These are phyloP conservation scores for Silurus glanis DNA, from an alignment of 2,113 vertebrate genomes.

Conservation along the genomic window DNA sequence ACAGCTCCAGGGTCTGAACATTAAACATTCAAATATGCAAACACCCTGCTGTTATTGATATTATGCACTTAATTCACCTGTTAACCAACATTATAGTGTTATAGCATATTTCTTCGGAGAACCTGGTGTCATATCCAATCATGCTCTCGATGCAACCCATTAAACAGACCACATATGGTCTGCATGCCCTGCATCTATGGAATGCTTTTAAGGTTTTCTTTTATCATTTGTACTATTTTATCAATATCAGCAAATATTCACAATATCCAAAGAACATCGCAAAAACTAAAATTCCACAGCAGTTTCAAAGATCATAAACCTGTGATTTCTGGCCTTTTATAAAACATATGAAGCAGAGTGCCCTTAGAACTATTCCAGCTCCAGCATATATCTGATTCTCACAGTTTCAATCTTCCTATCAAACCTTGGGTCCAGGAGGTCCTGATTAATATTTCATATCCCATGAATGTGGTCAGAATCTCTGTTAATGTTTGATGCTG, in stretches of 20 bases:
- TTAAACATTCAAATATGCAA: slow-evolving; percentile 14
- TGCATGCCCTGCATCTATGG: not conserved
- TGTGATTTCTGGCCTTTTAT: slow-evolving; percentile 7
- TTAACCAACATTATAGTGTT: not conserved
- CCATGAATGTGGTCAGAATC: not conserved
- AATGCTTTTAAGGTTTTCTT: not conserved
- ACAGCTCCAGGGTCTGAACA: slow-evolving; percentile 8
- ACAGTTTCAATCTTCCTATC: slow-evolving; percentile 6
- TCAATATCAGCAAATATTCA: not conserved
- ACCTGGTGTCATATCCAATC: not conserved
- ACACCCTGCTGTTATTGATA: not conserved
- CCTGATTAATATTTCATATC: slow-evolving; percentile 28
- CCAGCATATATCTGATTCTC: slow-evolving; percentile 7
- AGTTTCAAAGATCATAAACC: not conserved
- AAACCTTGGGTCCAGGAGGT: slow-evolving; percentile 4
- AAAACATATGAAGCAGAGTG: slow-evolving; percentile 13
- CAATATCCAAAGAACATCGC: not conserved
- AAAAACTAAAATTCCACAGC: not conserved
- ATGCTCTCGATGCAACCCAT: not conserved
- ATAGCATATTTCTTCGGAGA: not conserved
- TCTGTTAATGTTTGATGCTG: slow-evolving; percentile 1
- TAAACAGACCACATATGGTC: not conserved
- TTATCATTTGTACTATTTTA: not conserved
- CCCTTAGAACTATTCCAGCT: not conserved
- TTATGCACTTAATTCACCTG: not conserved